Conservation (phyloP, 2,888 invertebrate species). For the Pterostichus niger region DNA sequence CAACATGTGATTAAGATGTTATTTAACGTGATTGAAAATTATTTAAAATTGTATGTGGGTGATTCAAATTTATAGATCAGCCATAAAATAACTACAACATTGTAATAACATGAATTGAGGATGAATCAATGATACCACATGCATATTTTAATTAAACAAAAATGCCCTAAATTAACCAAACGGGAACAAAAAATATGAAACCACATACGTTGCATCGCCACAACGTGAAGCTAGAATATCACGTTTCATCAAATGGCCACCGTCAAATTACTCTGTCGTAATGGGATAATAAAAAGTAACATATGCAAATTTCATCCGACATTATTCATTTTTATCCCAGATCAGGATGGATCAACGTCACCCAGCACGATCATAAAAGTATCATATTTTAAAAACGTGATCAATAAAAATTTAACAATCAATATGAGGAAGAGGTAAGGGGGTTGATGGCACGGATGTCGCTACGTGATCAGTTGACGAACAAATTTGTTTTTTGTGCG, state of each 20-base stretch:
- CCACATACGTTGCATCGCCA: not conserved
- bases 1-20: no score
- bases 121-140: not conserved
- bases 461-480: constrained; percentile 16
- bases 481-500: not conserved
- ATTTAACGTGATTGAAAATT: no score
- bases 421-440: constrained; percentile 19
- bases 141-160: constrained; percentile 23
- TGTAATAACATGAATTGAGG: not conserved
- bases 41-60: no score
- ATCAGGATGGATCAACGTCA: constrained; percentile 52
- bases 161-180: not conserved
- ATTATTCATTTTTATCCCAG: constrained; percentile 65
- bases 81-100: not conserved
- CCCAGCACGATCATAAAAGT: constrained; percentile 56
- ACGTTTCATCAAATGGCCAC: constrained; percentile 60
- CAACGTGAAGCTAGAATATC: constrained; percentile 36
- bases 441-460: not conserved
- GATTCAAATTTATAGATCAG: no score
- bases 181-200: not conserved
- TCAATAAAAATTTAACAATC: constrained; percentile 65
- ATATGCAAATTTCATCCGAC: constrained; percentile 66
- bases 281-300: constrained; percentile 64
- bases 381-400: constrained; percentile 56
- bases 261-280: constrained; percentile 56